Evolutionary conservation across 2,797 vertebrate species (phyloP).

Genomic region (Falco columbarius): DNA sequence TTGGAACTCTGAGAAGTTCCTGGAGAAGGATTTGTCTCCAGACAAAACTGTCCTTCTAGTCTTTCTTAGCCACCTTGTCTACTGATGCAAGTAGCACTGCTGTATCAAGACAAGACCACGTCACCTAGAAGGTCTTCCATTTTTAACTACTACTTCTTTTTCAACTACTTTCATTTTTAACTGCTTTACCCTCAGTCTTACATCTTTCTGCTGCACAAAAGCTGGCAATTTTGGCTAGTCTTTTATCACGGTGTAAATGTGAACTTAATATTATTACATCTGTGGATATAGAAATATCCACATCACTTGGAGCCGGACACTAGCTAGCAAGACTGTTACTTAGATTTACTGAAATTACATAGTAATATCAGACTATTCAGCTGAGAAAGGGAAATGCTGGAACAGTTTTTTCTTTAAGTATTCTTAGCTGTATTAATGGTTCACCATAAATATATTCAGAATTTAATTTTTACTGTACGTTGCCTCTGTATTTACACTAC

Average conservation of each 20-base stretch:
- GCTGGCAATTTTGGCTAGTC: neutral
- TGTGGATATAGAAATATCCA: neutral
- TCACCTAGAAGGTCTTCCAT: neutral
- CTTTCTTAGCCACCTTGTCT: neutral
- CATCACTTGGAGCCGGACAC: neutral
- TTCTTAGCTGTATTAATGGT: neutral
- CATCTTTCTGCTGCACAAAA: neutral
- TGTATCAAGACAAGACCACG: neutral
- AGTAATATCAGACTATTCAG: neutral
- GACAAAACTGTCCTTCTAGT: neutral
- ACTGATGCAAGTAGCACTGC: neutral
- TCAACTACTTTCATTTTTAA: neutral
- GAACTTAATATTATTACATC: neutral
- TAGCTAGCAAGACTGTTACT: neutral
- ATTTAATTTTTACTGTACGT: neutral
- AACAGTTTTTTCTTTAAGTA: neutral
- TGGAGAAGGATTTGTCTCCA: neutral
- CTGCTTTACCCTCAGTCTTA: neutral
- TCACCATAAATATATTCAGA: neutral
- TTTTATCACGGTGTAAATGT: neutral
- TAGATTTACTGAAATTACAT: neutral
- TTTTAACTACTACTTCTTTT: neutral
- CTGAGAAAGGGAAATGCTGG: neutral
- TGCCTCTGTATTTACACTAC: neutral
- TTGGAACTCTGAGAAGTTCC: neutral